Conservation (phyloP, 2,113 vertebrate species). For the Chaetodon trifascialis region DNA sequence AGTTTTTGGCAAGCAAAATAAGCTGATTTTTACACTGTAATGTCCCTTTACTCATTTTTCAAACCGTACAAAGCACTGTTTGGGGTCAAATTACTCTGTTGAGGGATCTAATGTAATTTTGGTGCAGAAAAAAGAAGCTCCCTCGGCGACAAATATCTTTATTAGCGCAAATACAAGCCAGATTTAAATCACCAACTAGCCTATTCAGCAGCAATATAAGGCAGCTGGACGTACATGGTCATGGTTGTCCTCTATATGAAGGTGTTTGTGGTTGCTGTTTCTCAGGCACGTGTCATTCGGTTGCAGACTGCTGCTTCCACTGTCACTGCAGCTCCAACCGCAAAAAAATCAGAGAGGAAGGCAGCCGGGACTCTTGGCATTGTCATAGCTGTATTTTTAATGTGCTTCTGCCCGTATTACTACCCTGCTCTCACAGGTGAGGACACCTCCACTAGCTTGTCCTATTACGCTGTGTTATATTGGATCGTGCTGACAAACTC, state of each 20-base stretch:
- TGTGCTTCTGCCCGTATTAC: constrained; percentile 62
- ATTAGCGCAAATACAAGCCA: too few species aligned
- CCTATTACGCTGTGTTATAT: constrained; percentile 9
- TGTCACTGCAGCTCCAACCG: not conserved
- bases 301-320: not conserved
- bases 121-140: too few species aligned
- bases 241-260: constrained; percentile 65
- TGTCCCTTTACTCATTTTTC: too few species aligned
- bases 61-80: too few species aligned
- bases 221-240: too few species aligned
- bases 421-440: constrained; percentile 37
- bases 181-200: too few species aligned
- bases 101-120: too few species aligned
- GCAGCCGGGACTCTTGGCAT: constrained; percentile 67
- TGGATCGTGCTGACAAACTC: constrained; percentile 62
- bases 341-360: constrained; percentile 58
- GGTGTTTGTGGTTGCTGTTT: constrained; percentile 63
- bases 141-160: too few species aligned
- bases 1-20: too few species aligned
- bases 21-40: too few species aligned
- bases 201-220: too few species aligned
- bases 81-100: too few species aligned
- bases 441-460: constrained; percentile 14
- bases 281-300: constrained; percentile 65
- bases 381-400: constrained; percentile 52